These are phyloP conservation scores for Xenopus tropicalis DNA, from an alignment of 2,113 vertebrate genomes.

Conservation along the genomic window UCB_Xtro_10.0 CM004450.2:13122501-13123000, in stretches of 20 bases:
- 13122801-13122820: slow-evolving; percentile 68
- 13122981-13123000: slow-evolving; percentile 78
- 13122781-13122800: slow-evolving; percentile 63
- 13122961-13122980: slow-evolving; percentile 78
- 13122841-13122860: no score
- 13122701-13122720: slow-evolving; percentile 67
- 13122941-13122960: slow-evolving; percentile 79
- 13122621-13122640: slow-evolving; percentile 73
- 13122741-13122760: slow-evolving; percentile 67
- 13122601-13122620: slow-evolving; percentile 43
- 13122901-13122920: no score
- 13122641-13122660: slow-evolving; percentile 68
- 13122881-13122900: no score
- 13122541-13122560: not conserved
- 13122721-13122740: slow-evolving; percentile 70
- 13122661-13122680: slow-evolving; percentile 58
- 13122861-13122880: no score
- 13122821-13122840: not conserved
- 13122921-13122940: slow-evolving; percentile 80
- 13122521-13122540: slow-evolving; percentile 62
- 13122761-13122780: slow-evolving; percentile 74
- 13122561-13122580: no score
- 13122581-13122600: no score
- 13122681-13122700: slow-evolving; percentile 78
- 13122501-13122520: slow-evolving; percentile 67